Conservation (phyloP, 2,113 vertebrate genomes). For the Cebidichthys violaceus region DNA sequence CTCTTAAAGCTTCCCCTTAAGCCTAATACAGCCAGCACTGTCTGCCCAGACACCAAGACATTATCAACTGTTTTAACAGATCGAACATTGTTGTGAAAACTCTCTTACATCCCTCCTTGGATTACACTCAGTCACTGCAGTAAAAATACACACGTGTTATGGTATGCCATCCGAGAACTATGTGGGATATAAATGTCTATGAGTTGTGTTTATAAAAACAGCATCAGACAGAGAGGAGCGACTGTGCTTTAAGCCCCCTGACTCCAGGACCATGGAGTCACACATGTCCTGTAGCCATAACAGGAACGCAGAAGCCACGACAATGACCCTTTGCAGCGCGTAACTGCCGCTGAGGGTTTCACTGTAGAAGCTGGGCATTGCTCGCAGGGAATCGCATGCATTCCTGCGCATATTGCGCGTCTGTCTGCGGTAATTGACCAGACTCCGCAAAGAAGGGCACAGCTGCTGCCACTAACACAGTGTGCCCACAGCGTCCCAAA, state of each 20-base stretch:
- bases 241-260: constrained; percentile 63
- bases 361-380: constrained; percentile 42
- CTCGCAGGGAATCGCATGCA: constrained; percentile 51
- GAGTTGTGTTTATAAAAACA: constrained; percentile 77
- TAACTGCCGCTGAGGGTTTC: constrained; percentile 39
- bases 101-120: constrained; percentile 73
- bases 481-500: constrained; percentile 79
- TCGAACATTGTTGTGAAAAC: constrained; percentile 76
- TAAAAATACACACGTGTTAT: constrained; percentile 78
- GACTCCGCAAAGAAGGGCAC: constrained; percentile 48
- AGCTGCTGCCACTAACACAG: constrained; percentile 63
- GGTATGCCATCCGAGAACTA: constrained; percentile 73
- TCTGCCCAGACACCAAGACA: constrained; percentile 77
- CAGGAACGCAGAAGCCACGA: constrained; percentile 44
- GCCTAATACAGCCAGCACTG: constrained; percentile 73
- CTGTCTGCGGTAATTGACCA: constrained; percentile 61
- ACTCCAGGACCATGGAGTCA: constrained; percentile 64
- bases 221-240: constrained; percentile 67
- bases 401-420: constrained; percentile 57
- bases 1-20: constrained; percentile 75
- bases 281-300: constrained; percentile 59
- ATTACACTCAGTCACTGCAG: constrained; percentile 71
- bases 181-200: constrained; percentile 69
- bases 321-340: constrained; percentile 30
- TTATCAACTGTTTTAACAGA: constrained; percentile 80